A percentile compares a stretch with the other conserved stretches of the same genome.
phyloP scores from a whole-genome alignment of 1,140 invertebrate species.

The Anadara kagoshimensis region DNA sequence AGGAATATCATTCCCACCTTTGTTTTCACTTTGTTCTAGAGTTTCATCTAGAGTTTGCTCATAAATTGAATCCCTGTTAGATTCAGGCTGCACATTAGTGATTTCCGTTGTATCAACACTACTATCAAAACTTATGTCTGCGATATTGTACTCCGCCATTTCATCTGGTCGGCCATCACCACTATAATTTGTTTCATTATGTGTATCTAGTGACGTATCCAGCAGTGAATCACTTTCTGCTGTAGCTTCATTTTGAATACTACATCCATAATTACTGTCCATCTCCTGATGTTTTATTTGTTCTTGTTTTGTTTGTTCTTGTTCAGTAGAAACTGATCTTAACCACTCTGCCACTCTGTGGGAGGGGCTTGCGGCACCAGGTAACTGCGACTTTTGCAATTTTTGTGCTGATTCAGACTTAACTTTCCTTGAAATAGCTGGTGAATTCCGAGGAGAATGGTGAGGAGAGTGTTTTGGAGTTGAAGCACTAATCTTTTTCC shows the following conservation, averaged over 20 bases:
- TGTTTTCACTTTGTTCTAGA: constrained; percentile 53
- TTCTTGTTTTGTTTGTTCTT: constrained; percentile 14
- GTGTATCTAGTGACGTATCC: constrained; percentile 17
- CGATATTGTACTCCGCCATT: constrained; percentile 49
- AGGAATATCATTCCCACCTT: constrained; percentile 47
- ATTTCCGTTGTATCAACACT: constrained; percentile 55
- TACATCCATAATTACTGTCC: constrained; percentile 41
- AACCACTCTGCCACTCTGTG: constrained; percentile 69
- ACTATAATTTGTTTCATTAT: constrained; percentile 19
- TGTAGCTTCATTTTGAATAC: constrained; percentile 15
- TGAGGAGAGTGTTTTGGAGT: constrained; percentile 59
- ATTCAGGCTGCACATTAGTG: constrained; percentile 24
- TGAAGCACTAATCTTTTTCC: constrained; percentile 47
- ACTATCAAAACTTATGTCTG: constrained; percentile 63
- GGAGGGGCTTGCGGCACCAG: constrained; percentile 51
- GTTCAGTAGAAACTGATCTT: constrained; percentile 58
- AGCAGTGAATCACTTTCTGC: constrained; percentile 9
- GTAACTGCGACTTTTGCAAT: constrained; percentile 51
- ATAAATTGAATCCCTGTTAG: constrained; percentile 69
- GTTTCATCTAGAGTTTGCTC: constrained; percentile 69
- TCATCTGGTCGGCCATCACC: constrained; percentile 28
- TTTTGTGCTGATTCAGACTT: constrained; percentile 34
- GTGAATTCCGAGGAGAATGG: constrained; percentile 53
- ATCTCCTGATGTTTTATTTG: constrained; percentile 7
- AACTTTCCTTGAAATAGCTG: constrained; percentile 45